A percentile compares a stretch with the other conserved stretches of the same genome.
Evolutionary conservation across 1,140 invertebrate genomes (phyloP).

Genomic region (Ostrea edulis): DNA sequence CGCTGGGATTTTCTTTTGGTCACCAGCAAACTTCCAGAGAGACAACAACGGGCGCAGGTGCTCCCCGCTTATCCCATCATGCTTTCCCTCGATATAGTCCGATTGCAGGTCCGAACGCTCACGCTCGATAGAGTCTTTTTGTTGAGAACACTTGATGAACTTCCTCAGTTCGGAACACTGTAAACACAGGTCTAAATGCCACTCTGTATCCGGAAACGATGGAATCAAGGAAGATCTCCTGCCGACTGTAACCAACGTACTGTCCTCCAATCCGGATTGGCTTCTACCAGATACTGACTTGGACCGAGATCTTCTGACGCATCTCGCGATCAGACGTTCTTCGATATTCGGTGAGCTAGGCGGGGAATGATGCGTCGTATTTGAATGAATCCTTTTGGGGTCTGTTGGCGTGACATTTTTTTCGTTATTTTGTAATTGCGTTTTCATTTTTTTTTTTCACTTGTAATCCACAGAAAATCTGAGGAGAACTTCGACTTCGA

Average conservation of each 20-base stretch:
- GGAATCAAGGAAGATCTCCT: neutral
- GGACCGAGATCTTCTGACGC: neutral
- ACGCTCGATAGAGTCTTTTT: no score
- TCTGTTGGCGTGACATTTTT: neutral
- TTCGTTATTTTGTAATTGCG: neutral
- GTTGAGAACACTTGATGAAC: no score
- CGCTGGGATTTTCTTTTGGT: neutral
- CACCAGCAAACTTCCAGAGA: slow-evolving; percentile 12
- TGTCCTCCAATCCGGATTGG: neutral
- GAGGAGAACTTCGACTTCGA: neutral
- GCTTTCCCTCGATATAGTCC: neutral
- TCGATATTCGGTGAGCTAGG: neutral
- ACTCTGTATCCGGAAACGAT: neutral
- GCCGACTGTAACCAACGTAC: neutral
- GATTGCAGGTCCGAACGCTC: neutral
- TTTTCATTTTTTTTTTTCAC: neutral
- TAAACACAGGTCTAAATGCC: neutral
- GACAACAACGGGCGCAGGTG: neutral
- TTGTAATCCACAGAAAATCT: neutral
- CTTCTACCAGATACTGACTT: neutral
- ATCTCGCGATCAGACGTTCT: neutral
- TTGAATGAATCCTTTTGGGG: neutral
- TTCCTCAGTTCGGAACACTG: neutral
- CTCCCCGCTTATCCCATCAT: slow-evolving; percentile 5
- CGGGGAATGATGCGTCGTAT: neutral